phyloP scores from a whole-genome alignment of 2,113 vertebrate genomes.

The Microtus ochrogaster region DNA sequence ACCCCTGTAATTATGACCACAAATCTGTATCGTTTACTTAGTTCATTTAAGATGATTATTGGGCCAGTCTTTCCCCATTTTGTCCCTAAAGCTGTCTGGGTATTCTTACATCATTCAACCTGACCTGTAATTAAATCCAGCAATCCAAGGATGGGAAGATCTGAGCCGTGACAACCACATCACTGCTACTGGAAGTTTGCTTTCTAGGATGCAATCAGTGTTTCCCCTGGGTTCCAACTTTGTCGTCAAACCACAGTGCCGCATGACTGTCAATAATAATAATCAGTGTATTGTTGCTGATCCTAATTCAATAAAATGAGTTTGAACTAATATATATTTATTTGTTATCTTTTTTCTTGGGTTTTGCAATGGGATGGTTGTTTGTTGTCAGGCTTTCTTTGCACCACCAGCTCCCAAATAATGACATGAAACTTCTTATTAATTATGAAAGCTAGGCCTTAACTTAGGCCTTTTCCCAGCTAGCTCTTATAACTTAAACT shows the following conservation, averaged over 20 bases:
- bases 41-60: slow-evolving; percentile 7
- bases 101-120: background rate
- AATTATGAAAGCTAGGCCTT: background rate
- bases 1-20: slow-evolving; percentile 3
- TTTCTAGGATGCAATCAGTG: slow-evolving; percentile 16
- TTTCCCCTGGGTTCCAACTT: slow-evolving; percentile 4
- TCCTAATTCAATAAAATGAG: slow-evolving; percentile 61
- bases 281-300: background rate
- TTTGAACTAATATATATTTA: background rate
- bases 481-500: background rate
- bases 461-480: background rate
- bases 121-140: background rate
- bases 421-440: background rate
- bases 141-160: background rate
- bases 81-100: background rate
- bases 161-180: background rate
- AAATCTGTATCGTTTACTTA: slow-evolving; percentile 4
- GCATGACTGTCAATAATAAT: background rate
- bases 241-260: background rate
- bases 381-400: background rate
- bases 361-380: background rate
- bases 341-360: background rate
- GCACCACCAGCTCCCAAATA: background rate
- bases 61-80: background rate
- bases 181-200: slow-evolving; percentile 1